Evolutionary conservation across 2,888 invertebrate genomes (phyloP), one percentile per base, ranked within the genome.

Genomic region (Bembecia ichneumoniformis): DNA sequence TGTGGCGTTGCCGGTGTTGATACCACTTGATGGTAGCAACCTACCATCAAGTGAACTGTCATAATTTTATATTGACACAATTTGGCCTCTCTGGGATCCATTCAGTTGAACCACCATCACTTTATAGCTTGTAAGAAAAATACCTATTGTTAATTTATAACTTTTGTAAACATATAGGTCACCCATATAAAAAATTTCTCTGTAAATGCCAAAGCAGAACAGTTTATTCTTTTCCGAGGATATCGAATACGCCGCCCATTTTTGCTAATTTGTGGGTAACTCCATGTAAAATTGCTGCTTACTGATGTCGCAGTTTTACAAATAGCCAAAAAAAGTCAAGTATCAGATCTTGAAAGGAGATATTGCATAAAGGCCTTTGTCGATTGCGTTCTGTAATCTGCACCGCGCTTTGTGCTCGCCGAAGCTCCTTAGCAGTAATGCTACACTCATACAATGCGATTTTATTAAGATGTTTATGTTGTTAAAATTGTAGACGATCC

Each of bases 321-420:
- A 52, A 55, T 55, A 59, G 9, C 15, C 11, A 55, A 58, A 59
- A 46, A 54, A 53, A 58, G 55, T 59, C 59, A 61, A 63, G 62
- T 70, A 69, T 64, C 68, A 55, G 62, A 62, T 59, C 58, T 47
- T 20, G 48, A 47, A 50, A 47, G 50, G 43, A 14, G 47, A 16
- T 75, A 53, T 74, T 70, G 59, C 74, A 68, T 68, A 71, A 72
- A 66, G 66, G 15, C 44, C 15, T 44, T 44, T 44, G 44, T 44
- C 2, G 9, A 3, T 15, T 51, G 64, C 64, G 66, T 49, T 3
- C 51, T 51, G 53, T 53, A 48, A 35, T 50, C 51, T 43, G 46
- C 40, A 48, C 47, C 50, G 43, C 47, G 40, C 55, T 53, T 57
- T 59, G 51, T 51, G 52, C 49, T 51, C 51, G 51, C 58, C 58